These are phyloP conservation scores for Cyphomyrus plagiostoma DNA, from an alignment of 2,113 vertebrate genomes.

Conservation along the genomic window DNA sequence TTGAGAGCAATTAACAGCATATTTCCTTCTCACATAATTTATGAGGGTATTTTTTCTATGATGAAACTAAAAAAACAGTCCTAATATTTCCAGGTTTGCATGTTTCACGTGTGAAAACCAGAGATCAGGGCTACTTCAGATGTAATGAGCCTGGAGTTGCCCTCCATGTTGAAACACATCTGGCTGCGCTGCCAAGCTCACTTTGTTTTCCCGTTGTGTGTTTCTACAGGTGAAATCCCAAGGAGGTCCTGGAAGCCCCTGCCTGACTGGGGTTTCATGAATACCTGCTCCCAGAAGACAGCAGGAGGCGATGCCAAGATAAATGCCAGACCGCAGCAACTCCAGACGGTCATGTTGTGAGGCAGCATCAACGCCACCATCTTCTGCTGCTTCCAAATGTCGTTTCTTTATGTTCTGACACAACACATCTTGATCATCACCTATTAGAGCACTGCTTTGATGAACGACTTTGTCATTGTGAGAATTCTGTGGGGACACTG, in stretches of 20 bases:
- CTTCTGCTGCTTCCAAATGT: neutral
- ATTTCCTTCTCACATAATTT: neutral
- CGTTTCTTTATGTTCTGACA: neutral
- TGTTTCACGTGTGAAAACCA: neutral
- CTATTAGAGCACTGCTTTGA: neutral
- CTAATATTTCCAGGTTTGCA: neutral
- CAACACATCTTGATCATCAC: neutral
- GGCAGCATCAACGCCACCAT: neutral
- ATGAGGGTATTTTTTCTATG: neutral
- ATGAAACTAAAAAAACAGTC: neutral
- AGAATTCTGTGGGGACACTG: neutral
- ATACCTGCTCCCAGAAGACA: constrained; percentile 30
- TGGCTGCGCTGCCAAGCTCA: neutral
- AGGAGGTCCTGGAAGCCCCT: constrained; percentile 42
- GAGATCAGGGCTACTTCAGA: neutral
- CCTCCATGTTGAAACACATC: neutral
- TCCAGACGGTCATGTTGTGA: constrained; percentile 30
- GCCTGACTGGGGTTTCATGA: constrained; percentile 59
- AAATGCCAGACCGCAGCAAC: constrained; percentile 27
- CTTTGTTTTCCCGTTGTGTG: neutral
- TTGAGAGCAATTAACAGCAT: neutral
- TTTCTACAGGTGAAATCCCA: constrained; percentile 61
- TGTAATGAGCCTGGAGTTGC: neutral
- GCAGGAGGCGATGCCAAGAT: constrained; percentile 30
- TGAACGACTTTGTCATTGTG: neutral